These are phyloP conservation scores for Apostichopus leukothele DNA, from an alignment of 53 echinoderm and acorn worm genomes.

Conservation along the genomic window DNA sequence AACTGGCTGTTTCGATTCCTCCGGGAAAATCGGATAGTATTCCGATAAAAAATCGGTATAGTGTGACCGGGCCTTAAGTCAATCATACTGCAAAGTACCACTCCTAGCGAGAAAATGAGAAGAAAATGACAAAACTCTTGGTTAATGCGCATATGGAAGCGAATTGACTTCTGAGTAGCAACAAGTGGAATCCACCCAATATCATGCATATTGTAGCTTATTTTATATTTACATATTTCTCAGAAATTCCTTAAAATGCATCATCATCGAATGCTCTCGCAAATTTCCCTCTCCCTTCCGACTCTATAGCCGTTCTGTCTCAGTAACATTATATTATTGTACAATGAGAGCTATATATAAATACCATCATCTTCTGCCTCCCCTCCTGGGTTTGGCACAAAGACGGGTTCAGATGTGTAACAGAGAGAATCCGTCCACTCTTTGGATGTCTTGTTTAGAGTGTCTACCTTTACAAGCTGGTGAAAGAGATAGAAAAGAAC, in stretches of 20 bases:
- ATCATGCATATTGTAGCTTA: background rate
- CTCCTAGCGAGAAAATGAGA: conserved; percentile 44
- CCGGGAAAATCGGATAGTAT: no score
- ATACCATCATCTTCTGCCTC: conserved; percentile 73
- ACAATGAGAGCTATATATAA: no score
- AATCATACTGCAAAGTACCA: conserved; percentile 59
- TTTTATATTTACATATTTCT: background rate
- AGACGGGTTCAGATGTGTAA: conserved; percentile 68
- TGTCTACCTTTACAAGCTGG: conserved; percentile 66
- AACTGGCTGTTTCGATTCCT: no score
- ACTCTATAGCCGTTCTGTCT: background rate
- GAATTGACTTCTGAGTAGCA: background rate
- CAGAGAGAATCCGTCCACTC: conserved; percentile 42
- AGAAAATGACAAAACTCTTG: no score
- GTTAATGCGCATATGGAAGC: background rate
- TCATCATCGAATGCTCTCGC: background rate
- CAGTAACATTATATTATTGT: no score
- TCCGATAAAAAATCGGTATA: no score
- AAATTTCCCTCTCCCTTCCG: background rate
- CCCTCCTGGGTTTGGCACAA: conserved; percentile 54
- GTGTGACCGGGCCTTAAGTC: no score
- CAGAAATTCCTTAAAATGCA: background rate
- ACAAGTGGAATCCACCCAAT: background rate
- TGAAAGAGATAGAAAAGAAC: no score
- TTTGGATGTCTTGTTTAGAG: conserved; percentile 27